phyloP scores from a whole-genome alignment of 1,140 invertebrate genomes.

The Euwallacea fornicatus region DNA sequence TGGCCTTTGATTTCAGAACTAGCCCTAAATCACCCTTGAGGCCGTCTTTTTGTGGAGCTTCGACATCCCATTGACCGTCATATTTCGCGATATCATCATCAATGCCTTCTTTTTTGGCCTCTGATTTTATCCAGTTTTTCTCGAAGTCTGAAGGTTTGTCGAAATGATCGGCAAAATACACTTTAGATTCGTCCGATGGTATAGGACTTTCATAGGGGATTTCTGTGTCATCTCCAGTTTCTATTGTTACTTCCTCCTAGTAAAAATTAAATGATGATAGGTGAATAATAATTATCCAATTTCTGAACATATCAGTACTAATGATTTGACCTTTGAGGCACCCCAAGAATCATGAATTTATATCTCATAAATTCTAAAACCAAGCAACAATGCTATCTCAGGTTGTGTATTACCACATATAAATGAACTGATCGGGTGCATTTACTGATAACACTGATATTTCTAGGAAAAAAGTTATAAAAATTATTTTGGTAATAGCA shows the following conservation, averaged over 20 bases:
- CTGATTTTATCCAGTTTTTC: slow-evolving; percentile 83
- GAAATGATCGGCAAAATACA: slow-evolving; percentile 88
- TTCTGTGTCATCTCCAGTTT: slow-evolving; percentile 45
- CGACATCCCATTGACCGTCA: slow-evolving; percentile 84
- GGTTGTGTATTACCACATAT: no score
- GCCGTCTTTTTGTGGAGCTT: slow-evolving; percentile 72
- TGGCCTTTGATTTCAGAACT: slow-evolving; percentile 92
- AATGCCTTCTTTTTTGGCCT: slow-evolving; percentile 91
- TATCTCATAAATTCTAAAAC: no score
- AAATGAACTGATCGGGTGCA: no score
- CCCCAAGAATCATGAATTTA: no score
- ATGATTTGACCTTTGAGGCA: no score
- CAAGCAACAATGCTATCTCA: no score
- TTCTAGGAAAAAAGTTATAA: no score
- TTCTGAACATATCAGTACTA: no score
- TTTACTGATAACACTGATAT: no score
- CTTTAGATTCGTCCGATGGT: slow-evolving; percentile 58
- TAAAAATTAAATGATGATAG: not conserved
- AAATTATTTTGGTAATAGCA: no score
- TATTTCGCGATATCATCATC: slow-evolving; percentile 94
- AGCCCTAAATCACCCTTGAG: slow-evolving; percentile 85
- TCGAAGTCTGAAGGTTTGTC: slow-evolving; percentile 76
- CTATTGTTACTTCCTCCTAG: slow-evolving; percentile 52
- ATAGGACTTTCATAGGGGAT: slow-evolving; percentile 61
- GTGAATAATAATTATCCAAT: no score